Base-by-base conservation (phyloP, 2,797 vertebrate species). In the Zenarchopterus dispar region DNA sequence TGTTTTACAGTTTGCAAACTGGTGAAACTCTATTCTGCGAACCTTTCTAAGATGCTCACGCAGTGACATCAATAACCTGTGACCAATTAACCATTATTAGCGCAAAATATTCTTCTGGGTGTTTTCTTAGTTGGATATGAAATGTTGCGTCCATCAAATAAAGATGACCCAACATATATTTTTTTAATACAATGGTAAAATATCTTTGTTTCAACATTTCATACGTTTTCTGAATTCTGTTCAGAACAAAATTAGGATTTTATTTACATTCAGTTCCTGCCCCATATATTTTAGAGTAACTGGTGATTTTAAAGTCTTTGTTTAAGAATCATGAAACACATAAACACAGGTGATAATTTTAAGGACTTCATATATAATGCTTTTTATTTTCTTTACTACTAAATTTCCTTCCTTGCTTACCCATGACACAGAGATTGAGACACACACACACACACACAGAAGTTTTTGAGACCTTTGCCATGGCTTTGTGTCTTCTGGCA, bases 371-470 rank as follows among this genome's bases (percentile, higher is more conserved):
- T 81, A 78, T 87, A 85, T 86, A 90, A 92, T 87, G 72, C 79
- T 76, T 88, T 87, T 77, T 79, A 78, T 88, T 88, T 76, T 77
- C 78, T 66, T 86, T 43, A 84, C 84, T 81, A 80, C 28, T 15
- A 76, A 89, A 85, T 65, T 71, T 66, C 75, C 36, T 56, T 59
- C 53, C 84, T 89, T 93, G 91, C 93, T 93, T 92, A 93, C 84
- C 88, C 92, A 89, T 13, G 73, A 36, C 92, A 91, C 88, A 57
- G 67, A 22, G 67, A 81, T 58, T 62, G 65, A 48, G 52, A 77
- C 53, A 50, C 5, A 43, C 31, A 51, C 22, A 41, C 33, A 59
- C 54, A 65, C 48, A 59, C n/a, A 42, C 51, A 44, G 71, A 85
- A 80, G 78, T 90, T 85, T 84, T 44, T 2, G 62, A 76, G 89